Evolutionary conservation across 2,797 vertebrate species (phyloP), one percentile per base, ranked within the genome.

Genomic region (Bufotes viridis): DNA sequence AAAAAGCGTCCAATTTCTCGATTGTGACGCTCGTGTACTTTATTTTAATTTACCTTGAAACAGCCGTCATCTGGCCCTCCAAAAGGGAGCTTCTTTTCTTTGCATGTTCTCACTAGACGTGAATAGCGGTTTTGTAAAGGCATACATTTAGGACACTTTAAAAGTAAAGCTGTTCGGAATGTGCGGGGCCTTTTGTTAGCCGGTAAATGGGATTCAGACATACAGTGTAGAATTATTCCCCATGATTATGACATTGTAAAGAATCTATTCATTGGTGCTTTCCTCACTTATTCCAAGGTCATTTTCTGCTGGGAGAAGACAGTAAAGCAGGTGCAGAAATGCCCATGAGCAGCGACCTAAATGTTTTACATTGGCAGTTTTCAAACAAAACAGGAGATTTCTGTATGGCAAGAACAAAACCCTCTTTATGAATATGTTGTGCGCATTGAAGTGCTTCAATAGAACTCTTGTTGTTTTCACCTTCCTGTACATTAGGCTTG

Each of bases 231-330:
- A 86, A 82, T 86, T 86, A 82, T 89, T 86, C 80, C 87, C 67
- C 17, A 81, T 89, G 84, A 89, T 89, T 86, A 78, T 86, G 88
- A 86, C 88, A 86, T 89, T 89, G 83, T 89, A 82, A 67, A 89
- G 88, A 49, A 67, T 85, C 83, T 82, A 86, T 89, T 89, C 83
- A 82, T 81, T 78, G 60, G 18, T 78, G 78, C 84, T 82, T 82
- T 86, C 79, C 84, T 89, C 88, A 82, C 78, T 89, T 86, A 89
- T 85, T 81, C 70, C 70, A 86, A 85, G 88, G 88, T 89, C 84
- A 86, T 86, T 82, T 89, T 89, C 83, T 85, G 53, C 78, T 86
- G 69, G 55, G 70, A 86, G 88, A 82, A 82, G 84, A 86, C 83
- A 82, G 83, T 81, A 24, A 81, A 89, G 81, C 88, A 89, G 88